These are phyloP conservation scores for Latheticus oryzae DNA, from an alignment of 2,888 invertebrate genomes.

Conservation along the genomic window DNA sequence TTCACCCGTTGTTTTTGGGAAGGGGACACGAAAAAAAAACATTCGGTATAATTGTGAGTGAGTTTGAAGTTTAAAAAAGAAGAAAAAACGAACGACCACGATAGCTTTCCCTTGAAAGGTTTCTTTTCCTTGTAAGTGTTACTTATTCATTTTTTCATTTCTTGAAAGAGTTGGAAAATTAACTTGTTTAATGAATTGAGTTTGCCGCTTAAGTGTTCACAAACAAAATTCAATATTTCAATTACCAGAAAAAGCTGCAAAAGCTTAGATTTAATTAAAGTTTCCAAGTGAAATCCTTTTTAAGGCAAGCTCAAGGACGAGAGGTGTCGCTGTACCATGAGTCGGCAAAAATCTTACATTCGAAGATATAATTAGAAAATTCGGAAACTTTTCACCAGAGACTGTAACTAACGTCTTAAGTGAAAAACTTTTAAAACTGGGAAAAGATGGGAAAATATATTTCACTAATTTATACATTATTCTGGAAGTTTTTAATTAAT, in stretches of 20 bases:
- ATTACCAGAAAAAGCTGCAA: slow-evolving; percentile 33
- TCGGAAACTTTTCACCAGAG: slow-evolving; percentile 8
- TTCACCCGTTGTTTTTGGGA: slow-evolving; percentile 46
- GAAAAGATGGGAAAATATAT: slow-evolving; percentile 26
- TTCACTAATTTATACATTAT: slow-evolving; percentile 36
- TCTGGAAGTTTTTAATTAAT: slow-evolving; percentile 39
- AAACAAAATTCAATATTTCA: slow-evolving; percentile 35
- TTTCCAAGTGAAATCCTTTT: slow-evolving; percentile 15
- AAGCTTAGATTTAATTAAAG: slow-evolving; percentile 36
- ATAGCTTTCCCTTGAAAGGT: too few species aligned
- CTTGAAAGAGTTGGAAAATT: too few species aligned
- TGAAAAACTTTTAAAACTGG: slow-evolving; percentile 28
- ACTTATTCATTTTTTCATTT: too few species aligned
- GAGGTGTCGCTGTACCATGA: slow-evolving; percentile 11
- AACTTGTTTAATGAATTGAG: slow-evolving; percentile 35
- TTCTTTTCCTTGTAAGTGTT: too few species aligned
- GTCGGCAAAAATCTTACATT: slow-evolving; percentile 18
- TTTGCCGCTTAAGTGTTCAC: slow-evolving; percentile 28
- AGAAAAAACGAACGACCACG: slow-evolving; percentile 36
- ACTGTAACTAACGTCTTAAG: slow-evolving; percentile 26
- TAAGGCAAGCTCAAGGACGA: slow-evolving; percentile 1
- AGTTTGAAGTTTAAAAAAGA: slow-evolving; percentile 29
- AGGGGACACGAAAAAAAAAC: slow-evolving; percentile 16
- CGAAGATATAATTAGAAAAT: slow-evolving; percentile 13
- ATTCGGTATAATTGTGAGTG: slow-evolving; percentile 8